These are phyloP conservation scores for Bombyx huttoni DNA, from an alignment of 2,888 invertebrate genomes.

Conservation along the genomic window DNA sequence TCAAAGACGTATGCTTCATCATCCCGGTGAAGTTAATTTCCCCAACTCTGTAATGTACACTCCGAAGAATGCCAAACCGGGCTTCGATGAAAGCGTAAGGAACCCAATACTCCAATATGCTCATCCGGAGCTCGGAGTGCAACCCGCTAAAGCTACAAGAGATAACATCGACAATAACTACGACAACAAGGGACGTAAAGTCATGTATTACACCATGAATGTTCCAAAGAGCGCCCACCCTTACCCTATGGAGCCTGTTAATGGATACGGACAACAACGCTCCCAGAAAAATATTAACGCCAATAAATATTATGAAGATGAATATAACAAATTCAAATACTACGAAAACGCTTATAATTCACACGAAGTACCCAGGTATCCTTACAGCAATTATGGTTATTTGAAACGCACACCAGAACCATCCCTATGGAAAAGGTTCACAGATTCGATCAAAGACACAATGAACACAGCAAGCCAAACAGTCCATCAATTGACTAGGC, in stretches of 20 bases:
- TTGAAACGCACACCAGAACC: constrained; percentile 72
- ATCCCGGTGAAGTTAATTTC: constrained; percentile 75
- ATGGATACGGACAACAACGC: constrained; percentile 52
- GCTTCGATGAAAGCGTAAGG: constrained; percentile 79
- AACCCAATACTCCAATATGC: constrained; percentile 85
- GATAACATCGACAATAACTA: constrained; percentile 39
- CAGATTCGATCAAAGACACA: constrained; percentile 80
- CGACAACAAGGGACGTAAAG: constrained; percentile 43
- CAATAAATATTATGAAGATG: constrained; percentile 61
- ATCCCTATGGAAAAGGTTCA: constrained; percentile 81
- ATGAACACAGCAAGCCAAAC: constrained; percentile 79
- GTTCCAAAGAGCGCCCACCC: constrained; percentile 72
- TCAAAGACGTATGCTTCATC: constrained; percentile 80
- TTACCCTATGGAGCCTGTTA: constrained; percentile 67
- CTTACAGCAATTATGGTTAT: constrained; percentile 75
- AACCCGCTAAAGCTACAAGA: constrained; percentile 77
- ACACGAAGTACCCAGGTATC: constrained; percentile 50
- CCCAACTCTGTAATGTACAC: constrained; percentile 78
- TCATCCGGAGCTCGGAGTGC: constrained; percentile 84
- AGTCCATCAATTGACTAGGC: constrained; percentile 76
- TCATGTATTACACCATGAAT: constrained; percentile 64
- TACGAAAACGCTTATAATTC: constrained; percentile 62
- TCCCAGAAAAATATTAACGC: constrained; percentile 55
- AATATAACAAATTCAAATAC: constrained; percentile 68
- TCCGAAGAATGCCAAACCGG: constrained; percentile 72